Evolutionary conservation across 1,140 invertebrate genomes (phyloP).

Genomic region (Oryzaephilus surinamensis): DNA sequence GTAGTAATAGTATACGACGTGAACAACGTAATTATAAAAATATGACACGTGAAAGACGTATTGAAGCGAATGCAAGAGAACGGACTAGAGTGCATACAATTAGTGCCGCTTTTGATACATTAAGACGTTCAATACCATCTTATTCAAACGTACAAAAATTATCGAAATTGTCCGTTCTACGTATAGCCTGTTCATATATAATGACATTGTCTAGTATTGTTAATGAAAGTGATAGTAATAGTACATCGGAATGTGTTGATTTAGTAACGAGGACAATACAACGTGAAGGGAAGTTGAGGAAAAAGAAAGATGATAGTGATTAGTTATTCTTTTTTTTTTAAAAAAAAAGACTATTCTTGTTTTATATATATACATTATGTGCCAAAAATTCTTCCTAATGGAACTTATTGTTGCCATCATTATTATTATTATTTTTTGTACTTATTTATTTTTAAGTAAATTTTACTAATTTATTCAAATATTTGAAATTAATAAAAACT

Average conservation of each 20-base stretch:
- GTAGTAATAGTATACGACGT: too few species aligned
- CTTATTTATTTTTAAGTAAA: too few species aligned
- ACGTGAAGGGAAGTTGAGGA: constrained; percentile 79
- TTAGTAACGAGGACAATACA: constrained; percentile 80
- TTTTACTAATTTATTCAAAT: too few species aligned
- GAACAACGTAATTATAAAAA: constrained; percentile 89
- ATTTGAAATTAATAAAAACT: too few species aligned
- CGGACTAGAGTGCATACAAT: constrained; percentile 88
- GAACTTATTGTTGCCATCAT: too few species aligned
- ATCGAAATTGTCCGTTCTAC: constrained; percentile 80
- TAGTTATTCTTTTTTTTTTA: too few species aligned
- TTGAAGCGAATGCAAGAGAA: constrained; percentile 89
- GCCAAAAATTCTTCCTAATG: too few species aligned
- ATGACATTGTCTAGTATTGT: constrained; percentile 60
- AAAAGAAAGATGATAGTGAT: constrained; percentile 64
- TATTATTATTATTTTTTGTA: too few species aligned
- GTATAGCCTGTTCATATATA: constrained; percentile 86
- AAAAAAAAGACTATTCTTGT: too few species aligned
- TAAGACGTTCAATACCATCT: constrained; percentile 72
- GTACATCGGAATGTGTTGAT: constrained; percentile 69
- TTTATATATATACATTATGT: too few species aligned
- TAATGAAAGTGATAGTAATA: constrained; percentile 39
- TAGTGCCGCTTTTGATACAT: constrained; percentile 85
- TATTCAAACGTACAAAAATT: constrained; percentile 90
- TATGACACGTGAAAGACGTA: constrained; percentile 82